phyloP scores from a whole-genome alignment of 1,140 invertebrate species.

The Holotrichia oblita region DNA sequence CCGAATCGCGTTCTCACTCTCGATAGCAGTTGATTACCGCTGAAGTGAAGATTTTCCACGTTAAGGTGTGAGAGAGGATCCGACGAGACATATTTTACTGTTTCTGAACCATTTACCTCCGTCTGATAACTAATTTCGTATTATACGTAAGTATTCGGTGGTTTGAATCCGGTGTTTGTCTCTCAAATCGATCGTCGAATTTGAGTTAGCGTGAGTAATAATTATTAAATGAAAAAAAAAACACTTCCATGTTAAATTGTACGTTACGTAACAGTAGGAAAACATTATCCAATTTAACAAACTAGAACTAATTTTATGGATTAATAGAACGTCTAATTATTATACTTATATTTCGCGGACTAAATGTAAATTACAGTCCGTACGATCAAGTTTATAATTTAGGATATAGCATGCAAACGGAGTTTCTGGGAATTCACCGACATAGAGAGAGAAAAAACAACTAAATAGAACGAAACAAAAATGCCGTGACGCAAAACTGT shows the following conservation, averaged over 20 bases:
- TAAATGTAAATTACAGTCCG: background rate
- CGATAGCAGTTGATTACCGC: constrained; percentile 17
- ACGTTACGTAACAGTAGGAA: background rate
- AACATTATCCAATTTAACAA: background rate
- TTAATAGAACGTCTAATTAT: background rate
- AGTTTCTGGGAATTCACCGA: background rate
- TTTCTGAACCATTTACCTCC: constrained; percentile 11
- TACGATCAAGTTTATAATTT: background rate
- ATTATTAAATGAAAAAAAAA: background rate
- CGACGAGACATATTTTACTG: constrained; percentile 5
- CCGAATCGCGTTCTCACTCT: too few relatives aligned
- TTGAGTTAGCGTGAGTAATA: too few relatives aligned
- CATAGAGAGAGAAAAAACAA: background rate
- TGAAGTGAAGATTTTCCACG: constrained; percentile 23
- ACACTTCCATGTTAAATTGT: background rate
- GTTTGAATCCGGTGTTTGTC: too few relatives aligned
- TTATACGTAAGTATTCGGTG: background rate
- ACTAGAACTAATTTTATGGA: background rate
- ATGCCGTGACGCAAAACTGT: background rate
- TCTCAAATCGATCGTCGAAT: too few relatives aligned
- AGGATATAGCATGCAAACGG: background rate
- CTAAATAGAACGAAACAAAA: constrained; percentile 2
- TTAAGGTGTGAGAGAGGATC: background rate
- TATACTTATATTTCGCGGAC: background rate
- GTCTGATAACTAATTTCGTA: constrained; percentile 1